Conservation (phyloP, 92 coral and sea anemone genomes). For the Epizoanthus scotinus region DNA sequence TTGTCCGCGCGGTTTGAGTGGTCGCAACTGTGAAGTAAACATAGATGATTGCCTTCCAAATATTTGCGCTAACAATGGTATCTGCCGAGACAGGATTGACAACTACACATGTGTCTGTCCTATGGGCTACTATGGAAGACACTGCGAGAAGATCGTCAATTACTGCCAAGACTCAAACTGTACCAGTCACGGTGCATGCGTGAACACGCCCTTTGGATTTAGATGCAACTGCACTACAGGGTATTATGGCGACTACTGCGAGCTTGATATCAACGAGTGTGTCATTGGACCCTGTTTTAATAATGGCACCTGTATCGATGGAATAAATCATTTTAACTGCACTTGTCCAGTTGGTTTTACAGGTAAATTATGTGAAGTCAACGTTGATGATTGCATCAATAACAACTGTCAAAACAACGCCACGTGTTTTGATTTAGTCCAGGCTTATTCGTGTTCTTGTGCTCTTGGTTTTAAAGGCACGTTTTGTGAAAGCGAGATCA, state of each 20-base stretch:
- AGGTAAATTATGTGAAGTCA: not conserved
- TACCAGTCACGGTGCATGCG: constrained; percentile 29
- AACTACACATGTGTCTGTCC: constrained; percentile 57
- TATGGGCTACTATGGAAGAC: constrained; percentile 44
- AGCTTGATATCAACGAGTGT: constrained; percentile 40
- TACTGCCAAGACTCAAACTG: constrained; percentile 32
- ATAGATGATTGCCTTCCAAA: constrained; percentile 50
- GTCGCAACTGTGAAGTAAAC: constrained; percentile 47
- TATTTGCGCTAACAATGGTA: constrained; percentile 52
- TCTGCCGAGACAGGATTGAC: constrained; percentile 44
- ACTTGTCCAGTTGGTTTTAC: constrained; percentile 3
- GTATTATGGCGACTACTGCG: constrained; percentile 10
- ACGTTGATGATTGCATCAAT: constrained; percentile 14
- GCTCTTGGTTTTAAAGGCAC: constrained; percentile 12
- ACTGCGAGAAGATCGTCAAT: constrained; percentile 27
- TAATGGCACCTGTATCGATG: constrained; percentile 15
- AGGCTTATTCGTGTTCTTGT: constrained; percentile 9
- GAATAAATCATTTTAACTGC: not conserved
- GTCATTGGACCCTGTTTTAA: constrained; percentile 23
- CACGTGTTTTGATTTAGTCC: constrained; percentile 10
- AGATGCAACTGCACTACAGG: constrained; percentile 22
- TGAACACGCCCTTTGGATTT: not conserved
- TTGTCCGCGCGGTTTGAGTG: constrained; percentile 51
- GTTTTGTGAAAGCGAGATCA: constrained; percentile 8
- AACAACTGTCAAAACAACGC: constrained; percentile 11